Evolutionary conservation across 1,140 invertebrate species (phyloP).

Genomic region (Asbolus verrucosus): DNA sequence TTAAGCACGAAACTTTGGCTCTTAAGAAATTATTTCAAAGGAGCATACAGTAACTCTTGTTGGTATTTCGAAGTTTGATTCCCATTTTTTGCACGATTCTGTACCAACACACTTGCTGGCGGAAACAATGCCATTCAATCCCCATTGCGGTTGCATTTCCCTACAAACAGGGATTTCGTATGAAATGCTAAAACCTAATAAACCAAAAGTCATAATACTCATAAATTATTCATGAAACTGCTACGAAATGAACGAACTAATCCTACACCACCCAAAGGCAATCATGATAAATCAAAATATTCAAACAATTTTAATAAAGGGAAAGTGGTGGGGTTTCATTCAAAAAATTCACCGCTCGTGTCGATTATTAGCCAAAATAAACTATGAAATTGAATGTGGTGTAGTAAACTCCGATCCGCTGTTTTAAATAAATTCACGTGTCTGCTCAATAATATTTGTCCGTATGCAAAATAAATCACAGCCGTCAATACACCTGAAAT

Average conservation of each 20-base stretch:
- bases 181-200: constrained; percentile 37
- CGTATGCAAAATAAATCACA: too few species aligned
- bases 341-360: too few species aligned
- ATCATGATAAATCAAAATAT: constrained; percentile 32
- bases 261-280: constrained; percentile 4
- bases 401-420: not conserved
- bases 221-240: constrained; percentile 28
- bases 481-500: too few species aligned
- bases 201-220: constrained; percentile 33
- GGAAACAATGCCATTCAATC: constrained; percentile 14
- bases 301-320: not conserved
- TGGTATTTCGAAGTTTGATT: not conserved
- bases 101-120: not conserved
- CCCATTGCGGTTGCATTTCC: constrained; percentile 32
- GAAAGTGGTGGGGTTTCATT: not conserved
- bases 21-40: not conserved
- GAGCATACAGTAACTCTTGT: not conserved
- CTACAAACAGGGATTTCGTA: constrained; percentile 19
- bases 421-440: constrained; percentile 14
- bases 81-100: not conserved
- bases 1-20: constrained; percentile 20
- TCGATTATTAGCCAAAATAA: constrained; percentile 10
- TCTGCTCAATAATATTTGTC: too few species aligned
- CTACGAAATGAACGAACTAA: constrained; percentile 31
- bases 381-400: constrained; percentile 7